Evolutionary conservation across 1,140 invertebrate genomes (phyloP), one percentile per base, ranked within the genome.

Genomic region (Chymomyza costata): DNA sequence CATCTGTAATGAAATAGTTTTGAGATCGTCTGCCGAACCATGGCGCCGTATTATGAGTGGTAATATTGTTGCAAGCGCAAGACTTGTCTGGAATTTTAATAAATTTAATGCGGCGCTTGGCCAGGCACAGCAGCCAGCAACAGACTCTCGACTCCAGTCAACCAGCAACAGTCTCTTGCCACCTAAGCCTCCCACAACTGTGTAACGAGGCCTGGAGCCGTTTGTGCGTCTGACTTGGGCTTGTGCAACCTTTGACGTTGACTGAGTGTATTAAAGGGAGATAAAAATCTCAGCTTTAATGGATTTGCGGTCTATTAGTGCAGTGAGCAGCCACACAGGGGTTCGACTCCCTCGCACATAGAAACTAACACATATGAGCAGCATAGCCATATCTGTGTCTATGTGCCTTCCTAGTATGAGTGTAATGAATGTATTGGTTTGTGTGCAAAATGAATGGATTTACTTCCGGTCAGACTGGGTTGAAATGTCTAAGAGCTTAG

Each of bases 1-100:
- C 93, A 95, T 45, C 88, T 89, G 65, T 81, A 82, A 80, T 73
- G 60, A 73, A 82, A 82, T 82, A 82, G 74, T 81, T 81, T 73
- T 71, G 54, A 55, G 59, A 55, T 46, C 58, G 49, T 62, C 63
- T 49, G 34, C n/a, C n/a, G n/a, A n/a, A n/a, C n/a, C 50, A 49
- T 49, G 70, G 67, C 71, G 66, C 58, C 71, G 58, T 65, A 67
- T 78, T 80, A 81, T 73, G 73, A 80, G 73, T 73, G 44, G 71
- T 73, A 80, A 80, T 80, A 80, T 73, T 80, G 74, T 80, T 80
- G 68, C 73, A 80, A 69, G 59, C 73, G 44, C 60, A 65, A 54
- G 55, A 81, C 73, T 73, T 62, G 73, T 65, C 60, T 80, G 74
- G 73, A 78, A 78, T 78, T 78, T 78, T 78, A 78, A 78, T 78